Evolutionary conservation across 2,113 vertebrate genomes (phyloP).

Genomic region (Parotia lawesii): DNA sequence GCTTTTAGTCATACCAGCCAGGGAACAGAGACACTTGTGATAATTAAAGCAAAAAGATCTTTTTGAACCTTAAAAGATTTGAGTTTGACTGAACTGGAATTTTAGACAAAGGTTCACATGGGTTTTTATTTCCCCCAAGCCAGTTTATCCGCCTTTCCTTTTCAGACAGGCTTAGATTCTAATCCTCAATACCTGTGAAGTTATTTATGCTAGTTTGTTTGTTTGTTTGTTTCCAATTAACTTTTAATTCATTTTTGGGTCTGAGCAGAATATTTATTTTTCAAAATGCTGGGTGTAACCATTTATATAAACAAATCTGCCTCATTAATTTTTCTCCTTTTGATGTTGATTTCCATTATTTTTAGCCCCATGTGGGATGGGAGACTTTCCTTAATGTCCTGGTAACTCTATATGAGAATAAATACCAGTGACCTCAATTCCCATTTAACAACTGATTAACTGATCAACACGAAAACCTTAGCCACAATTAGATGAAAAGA

Average conservation of each 20-base stretch:
- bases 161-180: constrained; percentile 40
- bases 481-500: background rate
- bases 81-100: constrained; percentile 45
- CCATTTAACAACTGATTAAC: background rate
- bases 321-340: constrained; percentile 16
- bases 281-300: constrained; percentile 42
- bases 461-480: background rate
- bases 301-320: constrained; percentile 41
- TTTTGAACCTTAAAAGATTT: constrained; percentile 54
- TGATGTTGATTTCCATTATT: constrained; percentile 40
- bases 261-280: constrained; percentile 38
- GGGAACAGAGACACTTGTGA: background rate
- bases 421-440: background rate
- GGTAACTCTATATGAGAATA: background rate
- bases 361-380: background rate
- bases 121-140: constrained; percentile 23
- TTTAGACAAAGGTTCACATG: constrained; percentile 53
- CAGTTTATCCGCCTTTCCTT: constrained; percentile 12
- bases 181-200: constrained; percentile 53
- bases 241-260: constrained; percentile 32
- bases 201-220: constrained; percentile 38
- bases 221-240: constrained; percentile 58
- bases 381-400: background rate
- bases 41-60: constrained; percentile 52
- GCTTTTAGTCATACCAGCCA: constrained; percentile 42